Evolutionary conservation across 2,113 vertebrate species (phyloP).

Genomic region (Gila orcuttii): DNA sequence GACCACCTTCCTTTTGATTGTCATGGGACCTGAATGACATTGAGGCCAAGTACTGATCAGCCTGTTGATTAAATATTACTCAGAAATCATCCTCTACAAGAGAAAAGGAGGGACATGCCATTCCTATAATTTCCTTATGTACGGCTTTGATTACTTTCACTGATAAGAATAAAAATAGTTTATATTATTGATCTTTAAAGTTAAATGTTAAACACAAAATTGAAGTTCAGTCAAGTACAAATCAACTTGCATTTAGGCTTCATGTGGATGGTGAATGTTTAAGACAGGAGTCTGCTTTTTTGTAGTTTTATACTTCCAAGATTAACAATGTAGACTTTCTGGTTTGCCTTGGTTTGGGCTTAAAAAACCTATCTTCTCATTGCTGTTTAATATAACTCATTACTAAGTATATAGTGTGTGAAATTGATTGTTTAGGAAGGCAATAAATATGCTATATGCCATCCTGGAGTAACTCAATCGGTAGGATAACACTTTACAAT

Average conservation of each 20-base stretch:
- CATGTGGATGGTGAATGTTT: not conserved
- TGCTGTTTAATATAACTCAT: not conserved
- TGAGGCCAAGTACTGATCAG: not conserved
- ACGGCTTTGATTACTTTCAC: not conserved
- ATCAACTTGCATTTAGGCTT: not conserved
- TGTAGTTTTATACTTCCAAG: not conserved
- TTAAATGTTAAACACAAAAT: not conserved
- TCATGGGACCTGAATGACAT: not conserved
- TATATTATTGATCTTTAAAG: not conserved
- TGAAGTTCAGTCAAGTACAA: not conserved
- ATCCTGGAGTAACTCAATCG: not conserved
- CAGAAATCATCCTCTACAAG: not conserved
- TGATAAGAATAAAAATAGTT: not conserved
- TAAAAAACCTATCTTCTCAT: not conserved
- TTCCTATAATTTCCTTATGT: not conserved
- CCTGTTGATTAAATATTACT: not conserved
- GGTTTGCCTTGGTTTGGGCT: not conserved
- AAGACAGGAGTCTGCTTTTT: not conserved
- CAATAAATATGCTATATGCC: not conserved
- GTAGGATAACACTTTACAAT: no score
- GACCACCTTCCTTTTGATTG: constrained; percentile 4
- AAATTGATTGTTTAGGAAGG: not conserved
- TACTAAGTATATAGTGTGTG: not conserved
- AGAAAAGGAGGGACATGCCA: not conserved
- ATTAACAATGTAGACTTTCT: not conserved